Conservation (phyloP, 2,888 invertebrate genomes). For the Schrankia costaestrigalis region DNA sequence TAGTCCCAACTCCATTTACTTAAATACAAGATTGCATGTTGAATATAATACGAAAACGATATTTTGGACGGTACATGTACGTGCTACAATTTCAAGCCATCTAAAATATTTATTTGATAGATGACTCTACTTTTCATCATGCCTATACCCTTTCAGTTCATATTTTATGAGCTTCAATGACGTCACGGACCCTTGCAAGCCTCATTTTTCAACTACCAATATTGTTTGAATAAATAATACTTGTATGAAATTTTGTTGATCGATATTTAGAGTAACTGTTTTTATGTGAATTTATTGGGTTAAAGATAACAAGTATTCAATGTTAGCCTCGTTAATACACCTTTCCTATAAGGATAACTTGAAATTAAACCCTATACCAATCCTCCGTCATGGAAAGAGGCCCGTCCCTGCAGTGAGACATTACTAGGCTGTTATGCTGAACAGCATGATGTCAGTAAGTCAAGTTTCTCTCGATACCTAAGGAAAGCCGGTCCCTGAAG, state of each 20-base stretch:
- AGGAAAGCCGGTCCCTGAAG: too few species aligned
- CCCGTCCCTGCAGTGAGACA: too few species aligned
- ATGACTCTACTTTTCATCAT: conserved; percentile 22
- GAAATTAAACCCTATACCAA: too few species aligned
- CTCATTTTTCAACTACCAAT: conserved; percentile 22
- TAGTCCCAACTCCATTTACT: too few species aligned
- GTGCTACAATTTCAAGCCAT: conserved; percentile 17
- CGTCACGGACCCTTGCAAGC: conserved; percentile 20
- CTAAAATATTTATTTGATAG: conserved; percentile 29
- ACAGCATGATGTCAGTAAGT: too few species aligned
- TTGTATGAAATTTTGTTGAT: conserved; percentile 10
- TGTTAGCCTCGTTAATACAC: too few species aligned
- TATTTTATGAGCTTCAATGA: conserved; percentile 25
- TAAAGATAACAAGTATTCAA: too few species aligned
- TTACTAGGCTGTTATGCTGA: too few species aligned
- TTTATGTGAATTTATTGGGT: too few species aligned
- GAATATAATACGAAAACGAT: conserved; percentile 1
- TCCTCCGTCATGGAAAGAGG: too few species aligned
- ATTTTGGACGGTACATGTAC: conserved; percentile 14
- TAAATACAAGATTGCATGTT: conserved; percentile 5
- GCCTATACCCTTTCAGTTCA: conserved; percentile 20
- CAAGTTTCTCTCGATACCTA: too few species aligned
- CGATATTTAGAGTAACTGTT: background rate
- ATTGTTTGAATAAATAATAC: conserved; percentile 29
- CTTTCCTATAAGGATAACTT: too few species aligned